phyloP scores from a whole-genome alignment of 1,140 invertebrate species.

The Trichoplusia ni region DNA sequence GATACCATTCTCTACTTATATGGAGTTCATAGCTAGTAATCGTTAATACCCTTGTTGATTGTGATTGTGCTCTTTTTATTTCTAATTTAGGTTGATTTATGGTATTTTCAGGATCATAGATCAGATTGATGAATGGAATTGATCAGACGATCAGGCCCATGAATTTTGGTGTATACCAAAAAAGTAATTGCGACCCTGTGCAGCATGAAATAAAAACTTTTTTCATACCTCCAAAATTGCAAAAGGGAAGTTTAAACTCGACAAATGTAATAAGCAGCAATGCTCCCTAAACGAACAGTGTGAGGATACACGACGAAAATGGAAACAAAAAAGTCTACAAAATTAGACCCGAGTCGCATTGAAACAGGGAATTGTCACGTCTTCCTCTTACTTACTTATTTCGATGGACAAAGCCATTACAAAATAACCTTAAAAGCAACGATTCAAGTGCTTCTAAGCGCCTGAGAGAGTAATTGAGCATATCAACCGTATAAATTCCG shows the following conservation, averaged over 20 bases:
- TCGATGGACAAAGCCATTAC: constrained; percentile 19
- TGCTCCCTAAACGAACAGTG: constrained; percentile 6
- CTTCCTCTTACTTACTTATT: constrained; percentile 27
- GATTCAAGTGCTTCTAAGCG: constrained; percentile 29
- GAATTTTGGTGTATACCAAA: background rate
- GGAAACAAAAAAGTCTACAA: constrained; percentile 30
- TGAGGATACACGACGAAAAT: constrained; percentile 13
- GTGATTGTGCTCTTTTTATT: too few relatives aligned
- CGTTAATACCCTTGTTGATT: too few relatives aligned
- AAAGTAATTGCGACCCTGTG: too few relatives aligned
- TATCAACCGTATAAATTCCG: constrained; percentile 50
- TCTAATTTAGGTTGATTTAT: too few relatives aligned
- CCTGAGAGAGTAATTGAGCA: constrained; percentile 51
- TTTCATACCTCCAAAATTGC: too few relatives aligned
- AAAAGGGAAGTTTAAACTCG: constrained; percentile 3
- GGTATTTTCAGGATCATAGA: too few relatives aligned
- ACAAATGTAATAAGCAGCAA: constrained; percentile 20
- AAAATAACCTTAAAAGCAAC: constrained; percentile 32
- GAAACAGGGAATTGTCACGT: constrained; percentile 36
- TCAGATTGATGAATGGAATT: too few relatives aligned
- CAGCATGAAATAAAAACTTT: too few relatives aligned
- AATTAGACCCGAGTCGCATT: constrained; percentile 34
- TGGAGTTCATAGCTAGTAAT: too few relatives aligned
- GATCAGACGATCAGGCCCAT: too few relatives aligned
- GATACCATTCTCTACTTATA: too few relatives aligned